Percentiles rank a stretch among this genome's conserved stretches.
phyloP scores from a whole-genome alignment of 2,888 invertebrate species.

The Dryadula phaetusa region DNA sequence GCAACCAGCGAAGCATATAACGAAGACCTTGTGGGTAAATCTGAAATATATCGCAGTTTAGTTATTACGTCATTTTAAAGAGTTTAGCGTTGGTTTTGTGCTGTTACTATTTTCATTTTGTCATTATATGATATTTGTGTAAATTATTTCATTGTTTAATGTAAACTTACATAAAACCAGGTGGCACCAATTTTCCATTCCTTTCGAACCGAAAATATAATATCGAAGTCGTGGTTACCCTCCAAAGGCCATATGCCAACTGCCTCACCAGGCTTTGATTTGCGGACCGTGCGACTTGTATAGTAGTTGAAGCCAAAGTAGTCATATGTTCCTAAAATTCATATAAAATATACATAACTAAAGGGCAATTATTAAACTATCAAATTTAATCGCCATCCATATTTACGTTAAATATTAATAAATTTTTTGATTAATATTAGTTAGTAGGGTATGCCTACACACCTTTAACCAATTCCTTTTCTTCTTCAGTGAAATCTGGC shows the following conservation, averaged over 20 bases:
- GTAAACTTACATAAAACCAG: slow-evolving; percentile 53
- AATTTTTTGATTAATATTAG: no score
- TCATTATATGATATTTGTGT: no score
- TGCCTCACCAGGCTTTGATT: slow-evolving; percentile 49
- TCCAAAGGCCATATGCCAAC: slow-evolving; percentile 51
- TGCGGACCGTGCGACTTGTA: slow-evolving; percentile 67
- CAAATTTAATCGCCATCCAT: no score
- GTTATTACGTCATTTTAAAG: no score
- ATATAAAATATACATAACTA: no score
- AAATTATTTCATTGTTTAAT: no score
- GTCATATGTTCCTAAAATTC: slow-evolving; percentile 85
- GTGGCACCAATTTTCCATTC: slow-evolving; percentile 50
- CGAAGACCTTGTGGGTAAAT: slow-evolving; percentile 75
- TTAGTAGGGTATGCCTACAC: background rate
- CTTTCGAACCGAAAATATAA: slow-evolving; percentile 35
- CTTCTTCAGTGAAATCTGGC: no score
- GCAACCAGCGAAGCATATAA: slow-evolving; percentile 67
- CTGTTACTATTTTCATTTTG: background rate
- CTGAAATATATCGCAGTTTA: slow-evolving; percentile 48
- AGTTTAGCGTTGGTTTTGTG: no score
- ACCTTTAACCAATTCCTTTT: slow-evolving; percentile 43
- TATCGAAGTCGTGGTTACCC: slow-evolving; percentile 49
- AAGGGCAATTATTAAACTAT: no score
- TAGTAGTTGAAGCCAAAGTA: slow-evolving; percentile 87
- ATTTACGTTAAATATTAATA: no score